Evolutionary conservation across 1,140 invertebrate genomes (phyloP).

Genomic region (Pogonomyrmex barbatus): DNA sequence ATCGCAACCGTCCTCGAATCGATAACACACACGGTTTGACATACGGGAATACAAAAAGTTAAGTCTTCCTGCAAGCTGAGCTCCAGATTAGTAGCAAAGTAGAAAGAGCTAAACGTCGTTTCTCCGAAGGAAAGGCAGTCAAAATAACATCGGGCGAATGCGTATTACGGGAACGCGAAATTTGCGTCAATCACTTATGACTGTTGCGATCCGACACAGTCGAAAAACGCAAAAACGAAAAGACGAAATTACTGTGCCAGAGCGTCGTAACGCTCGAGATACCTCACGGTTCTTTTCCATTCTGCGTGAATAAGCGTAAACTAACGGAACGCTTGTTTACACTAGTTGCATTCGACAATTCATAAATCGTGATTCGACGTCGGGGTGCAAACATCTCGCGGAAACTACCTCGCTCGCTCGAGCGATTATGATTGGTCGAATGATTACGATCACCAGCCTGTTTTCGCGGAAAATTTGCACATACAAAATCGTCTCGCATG

Average conservation of each 20-base stretch:
- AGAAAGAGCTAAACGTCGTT: neutral
- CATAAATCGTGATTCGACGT: slow-evolving; percentile 73
- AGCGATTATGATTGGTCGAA: slow-evolving; percentile 74
- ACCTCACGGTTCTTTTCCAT: slow-evolving; percentile 15
- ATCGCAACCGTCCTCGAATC: too few relatives aligned
- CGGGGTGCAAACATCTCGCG: slow-evolving; percentile 9
- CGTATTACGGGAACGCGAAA: slow-evolving; percentile 1
- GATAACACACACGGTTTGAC: neutral
- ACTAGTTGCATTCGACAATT: slow-evolving; percentile 67
- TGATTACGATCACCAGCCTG: slow-evolving; percentile 79
- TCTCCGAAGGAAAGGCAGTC: neutral
- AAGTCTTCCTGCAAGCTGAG: neutral
- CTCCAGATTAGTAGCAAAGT: neutral
- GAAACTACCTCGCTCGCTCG: slow-evolving; percentile 33
- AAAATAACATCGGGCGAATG: neutral
- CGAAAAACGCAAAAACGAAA: slow-evolving; percentile 29
- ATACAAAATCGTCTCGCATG: slow-evolving; percentile 83
- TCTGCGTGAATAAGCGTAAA: slow-evolving; percentile 32
- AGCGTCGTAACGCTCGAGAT: slow-evolving; percentile 49
- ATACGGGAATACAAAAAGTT: neutral
- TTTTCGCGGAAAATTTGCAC: slow-evolving; percentile 62
- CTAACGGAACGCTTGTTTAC: slow-evolving; percentile 71
- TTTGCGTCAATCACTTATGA: slow-evolving; percentile 41
- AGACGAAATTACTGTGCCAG: slow-evolving; percentile 45
- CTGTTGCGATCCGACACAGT: slow-evolving; percentile 5